Evolutionary conservation across 2,888 invertebrate genomes (phyloP), one percentile per base, ranked within the genome.

Genomic region (Magallana nippona): DNA sequence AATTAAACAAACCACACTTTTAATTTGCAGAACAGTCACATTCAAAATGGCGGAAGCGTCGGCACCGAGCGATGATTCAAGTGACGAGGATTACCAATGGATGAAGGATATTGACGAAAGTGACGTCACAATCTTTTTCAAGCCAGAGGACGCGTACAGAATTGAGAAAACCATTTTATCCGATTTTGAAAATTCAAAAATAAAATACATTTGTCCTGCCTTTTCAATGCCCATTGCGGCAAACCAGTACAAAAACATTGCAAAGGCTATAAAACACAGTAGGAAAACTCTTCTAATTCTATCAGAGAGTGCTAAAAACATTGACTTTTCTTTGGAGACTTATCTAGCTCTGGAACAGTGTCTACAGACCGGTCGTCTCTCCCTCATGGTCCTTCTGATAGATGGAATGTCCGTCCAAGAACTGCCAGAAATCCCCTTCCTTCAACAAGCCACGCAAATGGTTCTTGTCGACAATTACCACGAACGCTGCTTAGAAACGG

Each of bases 241-340:
- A 55, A 22, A 32, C 2, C 19, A 55, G 3, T 32, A 55, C 27
- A 22, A 55, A 32, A 62, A 57, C 44, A 84, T 60, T 32, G 84
- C 58, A 13, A 55, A 84, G 17, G 81, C 84, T n/a, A 55, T 84
- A 19, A 15, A 27, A 19, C 13, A 44, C 10, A 81, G 81, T 17
- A 81, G 77, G 55, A 84, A 84, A 77, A 81, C 77, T 32, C 22
- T 84, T 55, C 27, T 84, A 10, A 84, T 84, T n/a, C 44, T 84
- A n/a, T 81, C 84, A 27, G 44, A 84, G 56, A 81, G 78, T 17
- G 55, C 77, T 5, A 77, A 81, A n/a, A 57, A 78, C 10, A 32
- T 81, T 10, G 60, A 77, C 5, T 84, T 84, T 78, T 81, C 84
- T 0, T 13, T 84, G 32, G 81, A 84, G 81, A 81, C 78, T 5